Percentiles rank a stretch among this genome's conserved stretches.
These are phyloP conservation scores for Spheniscus mendiculus DNA, from an alignment of 2,113 vertebrate genomes.

Conservation along the genomic window DNA sequence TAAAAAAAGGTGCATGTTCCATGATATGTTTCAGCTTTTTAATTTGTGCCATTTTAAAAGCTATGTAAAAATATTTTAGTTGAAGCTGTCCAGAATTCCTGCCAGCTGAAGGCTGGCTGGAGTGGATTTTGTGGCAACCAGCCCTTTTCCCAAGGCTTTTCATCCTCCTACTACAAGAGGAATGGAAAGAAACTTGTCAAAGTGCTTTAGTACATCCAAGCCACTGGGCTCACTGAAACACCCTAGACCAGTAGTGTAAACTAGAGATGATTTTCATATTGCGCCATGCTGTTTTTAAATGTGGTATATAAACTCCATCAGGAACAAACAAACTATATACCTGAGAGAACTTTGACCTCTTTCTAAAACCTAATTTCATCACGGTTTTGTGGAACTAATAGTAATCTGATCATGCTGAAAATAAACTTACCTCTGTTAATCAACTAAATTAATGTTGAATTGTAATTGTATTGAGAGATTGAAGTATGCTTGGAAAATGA, in stretches of 20 bases:
- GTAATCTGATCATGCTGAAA: not conserved
- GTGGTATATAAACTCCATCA: not conserved
- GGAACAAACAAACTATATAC: not conserved
- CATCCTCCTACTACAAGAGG: not conserved
- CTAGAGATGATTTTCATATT: not conserved
- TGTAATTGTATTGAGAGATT: not conserved
- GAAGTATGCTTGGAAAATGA: not conserved
- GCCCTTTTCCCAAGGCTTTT: constrained; percentile 39
- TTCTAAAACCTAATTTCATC: not conserved
- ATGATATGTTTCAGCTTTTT: constrained; percentile 37
- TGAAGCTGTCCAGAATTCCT: constrained; percentile 39
- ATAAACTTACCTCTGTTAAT: not conserved
- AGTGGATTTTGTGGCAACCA: constrained; percentile 8
- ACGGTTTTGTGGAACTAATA: not conserved
- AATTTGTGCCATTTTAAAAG: constrained; percentile 48
- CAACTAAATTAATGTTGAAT: not conserved
- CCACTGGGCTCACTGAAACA: not conserved
- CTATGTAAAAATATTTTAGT: constrained; percentile 45
- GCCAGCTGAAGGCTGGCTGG: constrained; percentile 26
- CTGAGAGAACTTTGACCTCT: not conserved
- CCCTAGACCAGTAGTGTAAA: not conserved
- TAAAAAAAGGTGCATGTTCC: constrained; percentile 56
- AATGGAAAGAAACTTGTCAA: constrained; percentile 1
- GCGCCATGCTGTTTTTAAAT: not conserved
- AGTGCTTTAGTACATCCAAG: not conserved